Evolutionary conservation across 2,113 vertebrate genomes (phyloP).

Genomic region (Protobothrops mucrosquamatus): DNA sequence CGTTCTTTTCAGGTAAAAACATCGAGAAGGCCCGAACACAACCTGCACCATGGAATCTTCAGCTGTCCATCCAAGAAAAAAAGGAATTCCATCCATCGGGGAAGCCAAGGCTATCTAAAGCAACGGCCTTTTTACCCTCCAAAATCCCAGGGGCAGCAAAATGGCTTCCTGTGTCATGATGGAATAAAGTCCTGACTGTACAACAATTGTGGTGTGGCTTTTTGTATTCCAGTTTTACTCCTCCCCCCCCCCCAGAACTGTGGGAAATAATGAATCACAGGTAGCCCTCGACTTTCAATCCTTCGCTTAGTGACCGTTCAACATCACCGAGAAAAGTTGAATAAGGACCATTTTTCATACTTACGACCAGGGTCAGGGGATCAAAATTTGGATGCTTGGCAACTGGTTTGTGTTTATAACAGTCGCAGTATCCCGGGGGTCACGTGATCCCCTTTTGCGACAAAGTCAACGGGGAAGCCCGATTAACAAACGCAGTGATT

Average conservation of each 20-base stretch:
- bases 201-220: neutral
- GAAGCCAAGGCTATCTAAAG: neutral
- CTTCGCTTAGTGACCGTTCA: too few species aligned
- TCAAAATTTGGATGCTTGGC: too few species aligned
- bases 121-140: neutral
- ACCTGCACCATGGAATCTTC: neutral
- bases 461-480: too few species aligned
- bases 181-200: neutral
- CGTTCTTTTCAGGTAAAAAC: neutral
- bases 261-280: neutral
- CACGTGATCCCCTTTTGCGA: too few species aligned
- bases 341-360: too few species aligned
- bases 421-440: too few species aligned
- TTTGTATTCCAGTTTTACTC: neutral
- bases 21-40: neutral
- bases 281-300: too few species aligned
- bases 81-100: neutral
- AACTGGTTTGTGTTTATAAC: too few species aligned
- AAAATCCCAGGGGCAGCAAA: neutral
- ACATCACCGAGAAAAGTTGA: too few species aligned
- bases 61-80: neutral
- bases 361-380: too few species aligned
- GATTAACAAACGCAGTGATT: too few species aligned
- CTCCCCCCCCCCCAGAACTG: neutral
- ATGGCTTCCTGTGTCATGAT: neutral